Evolutionary conservation across 2,888 invertebrate genomes (phyloP), one percentile per base, ranked within the genome.

Genomic region (Amphipoea oculea): DNA sequence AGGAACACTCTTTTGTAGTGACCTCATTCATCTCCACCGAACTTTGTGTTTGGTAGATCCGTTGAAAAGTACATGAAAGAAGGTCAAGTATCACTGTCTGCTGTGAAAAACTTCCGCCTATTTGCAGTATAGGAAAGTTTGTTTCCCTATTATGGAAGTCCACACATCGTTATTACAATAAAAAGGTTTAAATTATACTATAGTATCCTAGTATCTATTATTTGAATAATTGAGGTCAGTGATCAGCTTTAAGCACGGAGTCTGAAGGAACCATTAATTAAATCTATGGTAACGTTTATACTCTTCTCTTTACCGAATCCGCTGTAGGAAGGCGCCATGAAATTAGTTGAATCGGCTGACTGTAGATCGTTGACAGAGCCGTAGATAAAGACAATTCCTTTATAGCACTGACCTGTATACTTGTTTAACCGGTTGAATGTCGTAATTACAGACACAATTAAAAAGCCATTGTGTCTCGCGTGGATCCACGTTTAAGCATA

Each of bases 251-350:
- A 40, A 40, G 20, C n/a, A 40, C n/a, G 7, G 12, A 40, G 45
- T 79, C 60, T 78, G 79, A 20, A 48, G n/a, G 1, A 60, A 60
- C 45, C n/a, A 48, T 40, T 29, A n/a, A 36, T 11, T 45, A 23
- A 17, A 17, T 79, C 65, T 40, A 70, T 69, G 40, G 29, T n/a
- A 40, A 42, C n/a, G 12, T 82, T n/a, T 45, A n/a, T 2, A 11
- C 40, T 54, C 36, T 67, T 54, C 36, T 40, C 23, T 60, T 7
- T 60, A 20, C 4, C 11, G 7, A 54, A 77, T 67, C 4, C n/a
- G 11, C 45, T 45, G 14, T 4, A 12, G 12, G 7, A 57, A 77
- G 48, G 2, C 9, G 1, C 17, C 17, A 29, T 68, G n/a, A 45
- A 68, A 29, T 48, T 68, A 68, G 29, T 40, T 40, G 12, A 36